Base-by-base conservation (phyloP, 2,113 vertebrate species). In the Corydoras sp. region DNA sequence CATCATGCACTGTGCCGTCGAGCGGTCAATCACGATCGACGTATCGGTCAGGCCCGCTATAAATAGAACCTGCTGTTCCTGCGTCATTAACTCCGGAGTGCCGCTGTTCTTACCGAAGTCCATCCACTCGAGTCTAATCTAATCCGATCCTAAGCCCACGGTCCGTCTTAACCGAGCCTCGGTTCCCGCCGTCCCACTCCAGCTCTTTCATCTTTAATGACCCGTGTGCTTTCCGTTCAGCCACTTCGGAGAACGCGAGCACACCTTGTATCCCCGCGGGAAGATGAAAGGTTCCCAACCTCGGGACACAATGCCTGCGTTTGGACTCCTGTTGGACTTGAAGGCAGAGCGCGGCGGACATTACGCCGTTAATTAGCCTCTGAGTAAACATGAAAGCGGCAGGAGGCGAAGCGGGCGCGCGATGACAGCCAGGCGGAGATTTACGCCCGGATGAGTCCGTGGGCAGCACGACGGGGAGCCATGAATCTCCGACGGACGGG, bases 401-500 rank as follows among this genome's bases (percentile, higher is more conserved):
- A 84, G 87, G 90, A 88, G 84, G 88, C 82, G 80, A 85, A 86
- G 88, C 86, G 81, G 86, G 81, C 81, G 83, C 81, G 85, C 87
- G 89, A 89, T 90, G 91, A 90, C 86, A 83, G 85, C 88, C 87
- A 89, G 88, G 83, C 81, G 82, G 82, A 91, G 88, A 93, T 91
- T 92, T 91, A 92, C 81, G 68, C 81, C 84, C 77, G 18, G 18
- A 2, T 74, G 81, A 81, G 80, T 89, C 85, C 84, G 88, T 93
- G 90, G 86, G 86, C 86, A 88, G 86, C 79, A 75, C 77, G 86
- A 83, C 79, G 31, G 53, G 10, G 29, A 84, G 80, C 88, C 88
- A 88, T 92, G 91, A 92, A 93, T 93, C 87, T 90, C 85, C 92
- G 93, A 90, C 89, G 90, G 92, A 92, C 78, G 83, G 87, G 91